These are phyloP conservation scores for Argyra leucocephala DNA, from an alignment of 2,888 invertebrate species.

Conservation along the genomic window DNA sequence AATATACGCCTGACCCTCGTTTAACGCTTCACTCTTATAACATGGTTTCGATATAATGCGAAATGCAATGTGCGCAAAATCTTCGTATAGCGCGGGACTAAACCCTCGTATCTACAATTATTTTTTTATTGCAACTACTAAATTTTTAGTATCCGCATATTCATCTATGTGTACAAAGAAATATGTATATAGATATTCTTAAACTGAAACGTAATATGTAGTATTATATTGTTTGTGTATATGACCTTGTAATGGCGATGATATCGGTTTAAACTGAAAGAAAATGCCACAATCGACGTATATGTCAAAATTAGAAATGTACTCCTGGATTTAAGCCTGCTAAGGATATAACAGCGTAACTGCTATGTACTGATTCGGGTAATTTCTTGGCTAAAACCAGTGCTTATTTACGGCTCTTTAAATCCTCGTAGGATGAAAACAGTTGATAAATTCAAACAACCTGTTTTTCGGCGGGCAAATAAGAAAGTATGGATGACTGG, in stretches of 20 bases:
- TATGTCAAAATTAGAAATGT: constrained; percentile 18
- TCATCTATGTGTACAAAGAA: too few species aligned
- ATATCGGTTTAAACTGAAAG: constrained; percentile 25
- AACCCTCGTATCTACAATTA: too few species aligned
- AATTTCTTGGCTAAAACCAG: constrained; percentile 30
- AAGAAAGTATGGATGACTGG: constrained; percentile 29
- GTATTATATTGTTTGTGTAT: too few species aligned
- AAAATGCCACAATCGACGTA: constrained; percentile 25
- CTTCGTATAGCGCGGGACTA: too few species aligned
- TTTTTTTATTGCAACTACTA: too few species aligned
- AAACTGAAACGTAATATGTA: too few species aligned
- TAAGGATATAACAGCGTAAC: constrained; percentile 27
- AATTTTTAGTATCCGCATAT: too few species aligned
- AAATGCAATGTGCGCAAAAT: too few species aligned
- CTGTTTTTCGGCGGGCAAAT: constrained; percentile 28
- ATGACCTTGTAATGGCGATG: constrained; percentile 24
- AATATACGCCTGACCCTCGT: too few species aligned
- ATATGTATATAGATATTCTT: too few species aligned
- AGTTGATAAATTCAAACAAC: constrained; percentile 26
- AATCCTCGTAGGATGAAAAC: constrained; percentile 30
- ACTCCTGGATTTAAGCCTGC: constrained; percentile 19
- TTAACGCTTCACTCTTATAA: too few species aligned
- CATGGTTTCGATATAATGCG: too few species aligned
- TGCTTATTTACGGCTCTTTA: constrained; percentile 30
- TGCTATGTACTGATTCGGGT: constrained; percentile 25